phyloP scores from a whole-genome alignment of 2,888 invertebrate genomes.

The Phaonia tiefii region DNA sequence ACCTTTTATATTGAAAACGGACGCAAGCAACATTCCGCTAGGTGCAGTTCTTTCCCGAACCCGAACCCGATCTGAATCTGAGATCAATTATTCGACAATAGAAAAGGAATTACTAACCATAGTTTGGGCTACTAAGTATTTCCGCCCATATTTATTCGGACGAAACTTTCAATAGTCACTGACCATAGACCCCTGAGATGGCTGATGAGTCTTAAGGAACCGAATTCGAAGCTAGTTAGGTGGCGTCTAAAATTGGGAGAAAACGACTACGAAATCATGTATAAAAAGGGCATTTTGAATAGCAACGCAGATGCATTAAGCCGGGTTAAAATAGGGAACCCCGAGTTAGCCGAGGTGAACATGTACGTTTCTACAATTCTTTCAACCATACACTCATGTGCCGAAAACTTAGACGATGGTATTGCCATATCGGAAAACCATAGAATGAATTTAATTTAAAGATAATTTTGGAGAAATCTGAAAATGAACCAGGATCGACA shows the following conservation, averaged over 20 bases:
- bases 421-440: constrained; percentile 61
- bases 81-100: constrained; percentile 55
- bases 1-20: not conserved
- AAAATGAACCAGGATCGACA: constrained; percentile 20
- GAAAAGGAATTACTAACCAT: constrained; percentile 6
- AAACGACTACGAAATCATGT: not conserved
- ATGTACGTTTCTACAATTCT: not conserved
- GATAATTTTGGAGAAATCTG: constrained; percentile 49
- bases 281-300: not conserved
- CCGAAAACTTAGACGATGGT: constrained; percentile 61
- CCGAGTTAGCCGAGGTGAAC: not conserved
- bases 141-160: not conserved
- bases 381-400: no score
- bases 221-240: not conserved
- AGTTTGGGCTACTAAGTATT: not conserved
- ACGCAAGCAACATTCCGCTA: not conserved
- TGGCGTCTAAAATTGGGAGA: not conserved
- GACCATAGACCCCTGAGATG: not conserved
- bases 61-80: constrained; percentile 41
- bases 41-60: not conserved
- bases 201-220: not conserved
- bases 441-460: constrained; percentile 65
- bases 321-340: not conserved
- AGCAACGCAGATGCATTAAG: constrained; percentile 1
- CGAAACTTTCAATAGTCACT: not conserved